Conservation (phyloP, 2,888 invertebrate genomes). For the Hermaeophaga mercurialis region DNA sequence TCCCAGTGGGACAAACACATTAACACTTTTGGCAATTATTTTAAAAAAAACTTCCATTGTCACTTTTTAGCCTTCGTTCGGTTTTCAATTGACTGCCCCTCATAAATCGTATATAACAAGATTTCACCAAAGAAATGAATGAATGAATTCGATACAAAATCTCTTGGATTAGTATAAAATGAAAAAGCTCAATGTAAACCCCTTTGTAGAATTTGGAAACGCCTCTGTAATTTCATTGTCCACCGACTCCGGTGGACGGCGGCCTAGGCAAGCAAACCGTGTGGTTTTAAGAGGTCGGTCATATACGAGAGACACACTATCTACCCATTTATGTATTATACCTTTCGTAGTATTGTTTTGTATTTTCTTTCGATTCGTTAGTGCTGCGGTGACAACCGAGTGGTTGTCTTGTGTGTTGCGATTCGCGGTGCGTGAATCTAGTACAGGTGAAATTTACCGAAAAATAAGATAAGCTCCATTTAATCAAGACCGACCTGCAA, state of each 20-base stretch:
- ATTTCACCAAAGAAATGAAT: no score
- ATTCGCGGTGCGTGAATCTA: conserved; percentile 21
- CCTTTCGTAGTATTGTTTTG: conserved; percentile 24
- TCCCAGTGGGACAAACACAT: no score
- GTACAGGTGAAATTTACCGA: conserved; percentile 25
- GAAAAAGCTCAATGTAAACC: no score
- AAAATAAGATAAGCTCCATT: conserved; percentile 22
- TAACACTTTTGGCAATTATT: no score
- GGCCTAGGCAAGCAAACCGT: neutral
- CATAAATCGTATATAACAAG: no score
- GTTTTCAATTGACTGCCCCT: no score
- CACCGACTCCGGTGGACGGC: neutral
- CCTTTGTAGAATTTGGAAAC: neutral
- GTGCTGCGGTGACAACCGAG: conserved; percentile 18
- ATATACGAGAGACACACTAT: conserved; percentile 19
- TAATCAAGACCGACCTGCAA: conserved; percentile 1
- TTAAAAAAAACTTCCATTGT: no score
- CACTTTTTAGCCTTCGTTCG: no score
- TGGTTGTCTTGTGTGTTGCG: conserved; percentile 6
- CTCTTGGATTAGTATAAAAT: no score
- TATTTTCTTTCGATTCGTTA: conserved; percentile 19
- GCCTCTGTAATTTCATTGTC: conserved; percentile 9
- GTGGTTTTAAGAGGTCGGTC: conserved; percentile 20
- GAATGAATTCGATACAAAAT: no score
- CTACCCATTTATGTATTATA: conserved; percentile 23